A percentile compares a stretch with the other conserved stretches of the same genome.
These are phyloP conservation scores for Halictus rubicundus DNA, from an alignment of 1,140 invertebrate species.

Conservation along the genomic window DNA sequence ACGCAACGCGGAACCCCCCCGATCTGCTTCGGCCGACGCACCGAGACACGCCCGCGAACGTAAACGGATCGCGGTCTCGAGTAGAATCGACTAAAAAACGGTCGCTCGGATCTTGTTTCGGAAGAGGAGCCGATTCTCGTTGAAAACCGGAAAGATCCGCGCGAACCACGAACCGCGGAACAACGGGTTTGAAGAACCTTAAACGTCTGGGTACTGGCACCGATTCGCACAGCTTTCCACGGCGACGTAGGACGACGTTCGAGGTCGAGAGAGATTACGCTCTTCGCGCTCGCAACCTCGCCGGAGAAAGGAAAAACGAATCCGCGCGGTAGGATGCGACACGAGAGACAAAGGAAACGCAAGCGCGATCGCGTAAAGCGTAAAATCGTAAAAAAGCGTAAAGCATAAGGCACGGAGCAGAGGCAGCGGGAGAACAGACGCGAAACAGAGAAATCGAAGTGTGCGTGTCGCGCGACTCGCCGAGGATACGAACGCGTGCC, in stretches of 20 bases:
- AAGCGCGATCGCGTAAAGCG: too few species aligned
- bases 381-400: too few species aligned
- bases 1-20: not conserved
- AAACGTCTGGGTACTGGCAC: too few species aligned
- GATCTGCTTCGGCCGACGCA: too few species aligned
- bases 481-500: slow-evolving; percentile 41
- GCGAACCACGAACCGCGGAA: too few species aligned
- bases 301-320: slow-evolving; percentile 50
- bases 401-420: too few species aligned
- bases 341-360: slow-evolving; percentile 35
- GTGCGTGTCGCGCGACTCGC: slow-evolving; percentile 19
- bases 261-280: slow-evolving; percentile 25
- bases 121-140: not conserved
- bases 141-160: too few species aligned
- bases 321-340: slow-evolving; percentile 12
- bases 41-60: not conserved
- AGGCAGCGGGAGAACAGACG: too few species aligned
- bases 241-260: slow-evolving; percentile 43
- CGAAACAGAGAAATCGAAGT: slow-evolving; percentile 25
- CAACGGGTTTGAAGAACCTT: too few species aligned
- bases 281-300: not conserved
- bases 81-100: too few species aligned
- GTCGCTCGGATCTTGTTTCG: not conserved
- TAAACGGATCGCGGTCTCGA: too few species aligned
- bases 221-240: slow-evolving; percentile 10